Conservation (phyloP, 2,797 vertebrate genomes). For the Crypturellus tataupa region DNA sequence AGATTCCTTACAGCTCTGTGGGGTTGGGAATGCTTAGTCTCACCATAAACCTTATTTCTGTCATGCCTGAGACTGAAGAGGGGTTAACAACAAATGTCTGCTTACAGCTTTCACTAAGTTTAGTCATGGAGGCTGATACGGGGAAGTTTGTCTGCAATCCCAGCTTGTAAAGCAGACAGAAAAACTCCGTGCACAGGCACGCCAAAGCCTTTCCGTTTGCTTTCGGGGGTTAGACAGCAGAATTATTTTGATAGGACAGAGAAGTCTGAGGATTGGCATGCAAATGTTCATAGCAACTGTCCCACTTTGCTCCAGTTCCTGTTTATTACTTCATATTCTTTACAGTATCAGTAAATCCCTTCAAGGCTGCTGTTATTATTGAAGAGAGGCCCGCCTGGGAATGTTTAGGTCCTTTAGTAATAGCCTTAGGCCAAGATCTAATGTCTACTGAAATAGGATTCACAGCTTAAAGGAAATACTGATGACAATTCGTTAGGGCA, state of each 20-base stretch:
- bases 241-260: constrained; percentile 62
- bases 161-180: constrained; percentile 58
- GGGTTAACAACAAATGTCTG: not conserved
- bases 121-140: not conserved
- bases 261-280: constrained; percentile 62
- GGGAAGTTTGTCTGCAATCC: constrained; percentile 18
- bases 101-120: not conserved
- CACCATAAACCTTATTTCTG: not conserved
- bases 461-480: constrained; percentile 80
- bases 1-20: not conserved
- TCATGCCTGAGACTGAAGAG: not conserved
- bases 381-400: constrained; percentile 79
- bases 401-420: constrained; percentile 79
- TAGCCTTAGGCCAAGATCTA: constrained; percentile 80
- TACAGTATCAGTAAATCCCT: constrained; percentile 79
- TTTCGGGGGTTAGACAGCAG: constrained; percentile 52
- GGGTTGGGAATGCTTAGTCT: not conserved
- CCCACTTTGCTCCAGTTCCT: constrained; percentile 67
- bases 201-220: constrained; percentile 60
- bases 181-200: constrained; percentile 30
- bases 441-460: constrained; percentile 78
- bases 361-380: constrained; percentile 73
- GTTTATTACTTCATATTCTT: constrained; percentile 74
- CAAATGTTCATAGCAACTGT: constrained; percentile 72
- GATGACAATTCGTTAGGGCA: constrained; percentile 70